A percentile compares a stretch with the other conserved stretches of the same genome.
These are phyloP conservation scores for Phragmatobia fuliginosa DNA, from an alignment of 2,888 invertebrate genomes.

Conservation along the genomic window DNA sequence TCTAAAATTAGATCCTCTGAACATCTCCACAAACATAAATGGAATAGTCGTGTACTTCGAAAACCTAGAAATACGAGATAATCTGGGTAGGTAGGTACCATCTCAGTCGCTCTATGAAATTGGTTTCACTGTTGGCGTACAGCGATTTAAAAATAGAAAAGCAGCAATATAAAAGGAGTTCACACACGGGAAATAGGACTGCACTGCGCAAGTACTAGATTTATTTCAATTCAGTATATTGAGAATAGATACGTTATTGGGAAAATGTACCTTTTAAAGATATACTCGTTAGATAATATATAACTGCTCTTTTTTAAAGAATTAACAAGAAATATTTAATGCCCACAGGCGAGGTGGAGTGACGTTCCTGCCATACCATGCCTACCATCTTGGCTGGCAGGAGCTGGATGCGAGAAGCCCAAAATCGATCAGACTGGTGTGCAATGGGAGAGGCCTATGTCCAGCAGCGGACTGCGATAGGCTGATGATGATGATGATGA, in stretches of 20 bases:
- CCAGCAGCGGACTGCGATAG: no score
- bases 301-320: background rate
- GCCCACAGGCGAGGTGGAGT: no score
- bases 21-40: conserved; percentile 73
- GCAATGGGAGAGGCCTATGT: no score
- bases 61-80: conserved; percentile 70
- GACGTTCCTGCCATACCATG: no score
- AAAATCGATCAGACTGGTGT: no score
- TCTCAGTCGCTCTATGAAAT: conserved; percentile 58
- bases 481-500: no score
- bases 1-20: conserved; percentile 67
- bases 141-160: conserved; percentile 56
- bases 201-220: conserved; percentile 13
- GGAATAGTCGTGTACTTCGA: conserved; percentile 79
- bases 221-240: background rate
- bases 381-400: no score
- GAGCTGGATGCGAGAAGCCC: no score
- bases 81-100: conserved; percentile 60
- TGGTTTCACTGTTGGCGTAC: conserved; percentile 51
- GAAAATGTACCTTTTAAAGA: background rate
- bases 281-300: background rate
- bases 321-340: no score
- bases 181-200: conserved; percentile 24
- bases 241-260: background rate
- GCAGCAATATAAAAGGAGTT: conserved; percentile 36